phyloP scores from a whole-genome alignment of 2,797 vertebrate species.

The Centropyge bicolor region DNA sequence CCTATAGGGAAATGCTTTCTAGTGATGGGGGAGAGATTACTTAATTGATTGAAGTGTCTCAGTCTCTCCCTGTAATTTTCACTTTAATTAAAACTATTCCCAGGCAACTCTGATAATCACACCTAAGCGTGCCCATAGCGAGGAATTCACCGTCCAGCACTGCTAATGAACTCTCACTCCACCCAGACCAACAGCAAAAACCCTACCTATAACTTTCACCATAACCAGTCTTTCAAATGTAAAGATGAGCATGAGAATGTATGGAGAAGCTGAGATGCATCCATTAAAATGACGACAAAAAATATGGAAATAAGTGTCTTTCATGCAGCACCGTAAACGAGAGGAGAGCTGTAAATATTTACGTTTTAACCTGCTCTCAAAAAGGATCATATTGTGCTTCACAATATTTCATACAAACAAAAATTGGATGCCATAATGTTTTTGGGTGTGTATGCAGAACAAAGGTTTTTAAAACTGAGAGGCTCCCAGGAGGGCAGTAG shows the following conservation, averaged over 20 bases:
- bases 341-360: background rate
- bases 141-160: slow-evolving; percentile 39
- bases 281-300: background rate
- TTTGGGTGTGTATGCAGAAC: background rate
- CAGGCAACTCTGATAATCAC: slow-evolving; percentile 68
- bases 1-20: slow-evolving; percentile 52
- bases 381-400: background rate
- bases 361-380: slow-evolving; percentile 3
- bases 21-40: slow-evolving; percentile 51
- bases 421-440: background rate
- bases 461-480: background rate
- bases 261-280: background rate
- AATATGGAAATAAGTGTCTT: background rate
- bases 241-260: background rate
- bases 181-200: slow-evolving; percentile 33
- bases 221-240: background rate
- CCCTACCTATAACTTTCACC: slow-evolving; percentile 17
- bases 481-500: background rate
- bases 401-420: background rate
- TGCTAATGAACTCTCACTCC: slow-evolving; percentile 36
- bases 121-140: slow-evolving; percentile 33
- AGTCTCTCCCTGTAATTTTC: slow-evolving; percentile 61
- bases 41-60: slow-evolving; percentile 67
- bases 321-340: background rate
- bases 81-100: slow-evolving; percentile 78